phyloP scores from a whole-genome alignment of 2,113 vertebrate species.

The Elgaria multicarinata region DNA sequence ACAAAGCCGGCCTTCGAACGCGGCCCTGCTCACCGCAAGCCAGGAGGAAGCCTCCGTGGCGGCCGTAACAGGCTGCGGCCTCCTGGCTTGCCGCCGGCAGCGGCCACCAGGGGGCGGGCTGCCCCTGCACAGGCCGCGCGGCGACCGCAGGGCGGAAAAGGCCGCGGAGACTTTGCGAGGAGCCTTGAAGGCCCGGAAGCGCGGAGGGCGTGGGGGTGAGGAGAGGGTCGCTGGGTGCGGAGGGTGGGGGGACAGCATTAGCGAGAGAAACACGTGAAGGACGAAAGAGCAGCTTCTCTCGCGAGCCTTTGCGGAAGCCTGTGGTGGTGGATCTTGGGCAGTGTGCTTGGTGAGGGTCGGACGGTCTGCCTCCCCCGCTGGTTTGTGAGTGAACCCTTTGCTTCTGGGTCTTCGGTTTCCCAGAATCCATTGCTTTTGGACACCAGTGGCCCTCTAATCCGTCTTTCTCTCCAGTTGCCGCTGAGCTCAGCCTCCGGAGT shows the following conservation, averaged over 20 bases:
- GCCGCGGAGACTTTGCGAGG: not conserved
- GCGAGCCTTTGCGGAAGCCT: too few relatives aligned
- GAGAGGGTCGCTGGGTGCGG: too few relatives aligned
- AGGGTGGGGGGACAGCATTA: not conserved
- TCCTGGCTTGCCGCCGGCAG: not conserved
- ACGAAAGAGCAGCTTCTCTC: not conserved
- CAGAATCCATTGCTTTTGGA: not conserved
- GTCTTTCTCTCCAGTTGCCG: not conserved
- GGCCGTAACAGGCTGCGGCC: not conserved
- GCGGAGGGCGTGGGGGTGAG: too few relatives aligned
- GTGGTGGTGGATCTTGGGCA: not conserved
- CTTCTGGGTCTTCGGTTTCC: not conserved
- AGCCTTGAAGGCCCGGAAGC: not conserved
- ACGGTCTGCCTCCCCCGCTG: too few relatives aligned
- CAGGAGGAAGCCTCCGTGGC: not conserved
- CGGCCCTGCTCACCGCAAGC: too few relatives aligned
- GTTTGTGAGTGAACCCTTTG: not conserved
- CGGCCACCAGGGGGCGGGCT: slow-evolving; percentile 4
- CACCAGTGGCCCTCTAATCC: slow-evolving; percentile 25
- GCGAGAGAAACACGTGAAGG: not conserved
- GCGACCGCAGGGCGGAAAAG: not conserved
- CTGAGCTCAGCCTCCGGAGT: not conserved
- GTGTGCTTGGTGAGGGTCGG: not conserved
- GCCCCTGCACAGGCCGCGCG: not conserved
- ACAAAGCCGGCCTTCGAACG: not conserved